Conservation (phyloP, 2,888 invertebrate species). For the Thereva unica region DNA sequence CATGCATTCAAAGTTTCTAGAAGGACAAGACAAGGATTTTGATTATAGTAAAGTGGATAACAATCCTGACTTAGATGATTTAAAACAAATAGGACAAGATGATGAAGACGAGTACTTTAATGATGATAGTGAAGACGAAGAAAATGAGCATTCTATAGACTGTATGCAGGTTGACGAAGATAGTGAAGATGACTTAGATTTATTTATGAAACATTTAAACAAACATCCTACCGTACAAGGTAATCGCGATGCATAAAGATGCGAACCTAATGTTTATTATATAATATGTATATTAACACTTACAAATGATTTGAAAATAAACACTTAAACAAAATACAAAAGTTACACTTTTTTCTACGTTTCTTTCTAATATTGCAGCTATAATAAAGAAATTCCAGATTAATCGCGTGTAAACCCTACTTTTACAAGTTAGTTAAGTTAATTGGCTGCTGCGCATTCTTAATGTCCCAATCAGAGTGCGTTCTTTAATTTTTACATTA, state of each 20-base stretch:
- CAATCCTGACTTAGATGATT: conserved; percentile 78
- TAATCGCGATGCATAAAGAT: neutral
- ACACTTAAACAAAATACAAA: too few relatives aligned
- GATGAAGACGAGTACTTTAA: conserved; percentile 92
- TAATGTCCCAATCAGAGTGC: too few relatives aligned
- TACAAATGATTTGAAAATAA: too few relatives aligned
- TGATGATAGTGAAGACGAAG: conserved; percentile 71
- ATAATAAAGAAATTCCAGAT: too few relatives aligned
- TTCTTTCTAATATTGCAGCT: too few relatives aligned
- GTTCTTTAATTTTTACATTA: too few relatives aligned
- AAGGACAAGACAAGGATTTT: conserved; percentile 79
- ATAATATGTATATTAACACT: too few relatives aligned
- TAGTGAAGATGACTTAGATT: conserved; percentile 69
- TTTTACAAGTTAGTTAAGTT: too few relatives aligned
- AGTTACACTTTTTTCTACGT: too few relatives aligned
- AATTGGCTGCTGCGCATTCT: too few relatives aligned
- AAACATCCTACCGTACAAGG: conserved; percentile 44
- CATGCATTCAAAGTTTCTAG: conserved; percentile 83
- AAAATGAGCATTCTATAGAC: conserved; percentile 49
- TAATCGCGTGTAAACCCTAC: too few relatives aligned
- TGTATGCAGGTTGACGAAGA: conserved; percentile 38
- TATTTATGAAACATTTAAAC: conserved; percentile 67
- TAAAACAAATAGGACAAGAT: conserved; percentile 74
- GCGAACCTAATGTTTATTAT: too few relatives aligned
- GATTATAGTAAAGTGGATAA: conserved; percentile 82